A percentile compares a stretch with the other conserved stretches of the same genome.
phyloP scores from a whole-genome alignment of 1,140 invertebrate genomes.

The Drosophila pruinosa region DNA sequence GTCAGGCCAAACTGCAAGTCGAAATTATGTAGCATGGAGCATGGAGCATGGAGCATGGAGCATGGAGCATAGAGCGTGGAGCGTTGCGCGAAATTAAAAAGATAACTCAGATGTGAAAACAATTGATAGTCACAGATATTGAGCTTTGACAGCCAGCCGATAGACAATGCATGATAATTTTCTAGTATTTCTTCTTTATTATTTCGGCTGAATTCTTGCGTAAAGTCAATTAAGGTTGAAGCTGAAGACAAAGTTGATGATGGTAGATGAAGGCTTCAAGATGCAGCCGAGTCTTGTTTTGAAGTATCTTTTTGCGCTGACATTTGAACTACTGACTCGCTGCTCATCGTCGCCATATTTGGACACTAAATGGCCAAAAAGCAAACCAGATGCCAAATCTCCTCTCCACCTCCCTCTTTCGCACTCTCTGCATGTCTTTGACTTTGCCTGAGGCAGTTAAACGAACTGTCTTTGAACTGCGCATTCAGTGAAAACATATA shows the following conservation, averaged over 20 bases:
- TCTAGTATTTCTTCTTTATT: slow-evolving; percentile 20
- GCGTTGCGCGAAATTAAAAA: slow-evolving; percentile 64
- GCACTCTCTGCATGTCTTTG: not conserved
- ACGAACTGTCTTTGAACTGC: slow-evolving; percentile 62
- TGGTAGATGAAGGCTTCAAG: slow-evolving; percentile 41
- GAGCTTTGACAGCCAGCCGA: slow-evolving; percentile 74
- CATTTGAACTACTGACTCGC: slow-evolving; percentile 37
- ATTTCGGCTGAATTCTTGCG: slow-evolving; percentile 27
- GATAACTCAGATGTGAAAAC: slow-evolving; percentile 80
- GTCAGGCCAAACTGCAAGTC: slow-evolving; percentile 69
- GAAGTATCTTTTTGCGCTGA: slow-evolving; percentile 32
- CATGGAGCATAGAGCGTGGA: slow-evolving; percentile 3
- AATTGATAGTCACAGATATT: slow-evolving; percentile 81
- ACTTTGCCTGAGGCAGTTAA: slow-evolving; percentile 39
- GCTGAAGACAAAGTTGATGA: slow-evolving; percentile 16
- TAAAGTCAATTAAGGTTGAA: slow-evolving; percentile 72
- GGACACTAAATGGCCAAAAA: slow-evolving; percentile 44
- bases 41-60: slow-evolving; percentile 15
- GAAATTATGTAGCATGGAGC: slow-evolving; percentile 65
- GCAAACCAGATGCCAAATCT: slow-evolving; percentile 33
- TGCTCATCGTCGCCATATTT: slow-evolving; percentile 46
- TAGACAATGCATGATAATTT: slow-evolving; percentile 68
- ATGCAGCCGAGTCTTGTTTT: slow-evolving; percentile 43
- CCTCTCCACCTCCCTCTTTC: not conserved
- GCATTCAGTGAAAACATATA: slow-evolving; percentile 6